Evolutionary conservation across 2,797 vertebrate genomes (phyloP).

Genomic region (Sebastes hubbsi): DNA sequence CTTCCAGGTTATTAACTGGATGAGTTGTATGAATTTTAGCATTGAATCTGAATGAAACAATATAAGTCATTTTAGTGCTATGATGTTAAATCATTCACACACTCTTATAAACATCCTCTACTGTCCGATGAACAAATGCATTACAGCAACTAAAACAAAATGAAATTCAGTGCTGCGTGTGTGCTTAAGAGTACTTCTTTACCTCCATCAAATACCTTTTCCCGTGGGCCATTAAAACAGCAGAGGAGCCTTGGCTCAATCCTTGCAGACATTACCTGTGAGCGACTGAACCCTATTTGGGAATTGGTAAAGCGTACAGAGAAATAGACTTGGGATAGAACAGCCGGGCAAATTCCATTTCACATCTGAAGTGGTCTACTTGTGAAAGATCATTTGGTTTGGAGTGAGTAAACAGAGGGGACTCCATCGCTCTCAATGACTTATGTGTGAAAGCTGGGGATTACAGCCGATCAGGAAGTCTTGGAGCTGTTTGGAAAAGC

Average conservation of each 20-base stretch:
- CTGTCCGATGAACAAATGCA: constrained; percentile 89
- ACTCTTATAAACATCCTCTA: constrained; percentile 85
- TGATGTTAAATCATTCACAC: constrained; percentile 81
- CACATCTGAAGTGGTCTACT: constrained; percentile 97
- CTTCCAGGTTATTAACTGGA: not conserved
- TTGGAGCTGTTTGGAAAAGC: constrained; percentile 91
- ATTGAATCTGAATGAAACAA: constrained; percentile 8
- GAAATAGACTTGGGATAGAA: constrained; percentile 93
- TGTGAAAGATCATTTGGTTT: constrained; percentile 98
- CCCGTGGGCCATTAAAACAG: constrained; percentile 88
- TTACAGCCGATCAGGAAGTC: constrained; percentile 92
- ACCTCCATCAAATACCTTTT: constrained; percentile 87
- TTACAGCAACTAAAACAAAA: constrained; percentile 91
- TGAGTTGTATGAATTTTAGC: not conserved
- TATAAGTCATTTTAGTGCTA: not conserved
- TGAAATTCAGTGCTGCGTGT: constrained; percentile 85
- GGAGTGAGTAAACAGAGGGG: constrained; percentile 96
- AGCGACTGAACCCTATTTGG: constrained; percentile 94
- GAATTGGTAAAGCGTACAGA: constrained; percentile 93
- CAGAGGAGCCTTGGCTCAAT: constrained; percentile 89
- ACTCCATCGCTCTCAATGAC: constrained; percentile 97
- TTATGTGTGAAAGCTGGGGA: constrained; percentile 89
- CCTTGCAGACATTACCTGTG: constrained; percentile 94
- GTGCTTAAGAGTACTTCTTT: constrained; percentile 87
- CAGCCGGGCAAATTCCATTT: constrained; percentile 96